phyloP scores from a whole-genome alignment of 1,140 invertebrate genomes.

The Zaprionus ghesquierei region DNA sequence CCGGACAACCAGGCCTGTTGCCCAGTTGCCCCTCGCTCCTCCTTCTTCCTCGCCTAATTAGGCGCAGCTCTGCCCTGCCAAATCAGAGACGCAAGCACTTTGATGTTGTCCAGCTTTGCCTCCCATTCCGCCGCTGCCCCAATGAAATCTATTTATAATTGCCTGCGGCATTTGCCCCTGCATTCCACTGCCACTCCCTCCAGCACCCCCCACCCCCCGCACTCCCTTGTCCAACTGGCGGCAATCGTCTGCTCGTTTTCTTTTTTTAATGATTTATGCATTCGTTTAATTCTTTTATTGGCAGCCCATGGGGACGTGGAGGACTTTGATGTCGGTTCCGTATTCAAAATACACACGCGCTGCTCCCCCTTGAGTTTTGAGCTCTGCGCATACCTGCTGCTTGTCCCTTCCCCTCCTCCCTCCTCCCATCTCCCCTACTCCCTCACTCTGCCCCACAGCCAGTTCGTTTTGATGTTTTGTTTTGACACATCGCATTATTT shows the following conservation, averaged over 20 bases:
- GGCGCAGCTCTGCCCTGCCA: not conserved
- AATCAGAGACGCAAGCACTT: constrained; percentile 4
- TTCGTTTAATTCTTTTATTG: constrained; percentile 75
- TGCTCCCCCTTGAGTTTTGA: constrained; percentile 10
- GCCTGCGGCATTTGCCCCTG: constrained; percentile 50
- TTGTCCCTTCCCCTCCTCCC: constrained; percentile 1
- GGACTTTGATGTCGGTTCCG: constrained; percentile 60
- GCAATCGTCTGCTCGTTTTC: constrained; percentile 53
- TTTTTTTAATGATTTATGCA: constrained; percentile 73
- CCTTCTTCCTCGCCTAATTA: constrained; percentile 1
- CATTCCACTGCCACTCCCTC: not conserved
- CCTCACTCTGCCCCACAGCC: not conserved
- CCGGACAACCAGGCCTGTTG: constrained; percentile 17
- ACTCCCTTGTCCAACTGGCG: not conserved
- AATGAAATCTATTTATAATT: constrained; percentile 63
- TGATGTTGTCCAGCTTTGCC: constrained; percentile 37
- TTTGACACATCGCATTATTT: constrained; percentile 78
- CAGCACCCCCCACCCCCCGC: not conserved
- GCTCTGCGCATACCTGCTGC: constrained; percentile 6
- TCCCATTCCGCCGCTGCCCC: not conserved
- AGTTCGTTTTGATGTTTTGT: constrained; percentile 72
- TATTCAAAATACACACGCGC: constrained; percentile 22
- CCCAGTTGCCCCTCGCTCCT: not conserved
- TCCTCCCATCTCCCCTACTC: not conserved
- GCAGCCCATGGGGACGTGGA: constrained; percentile 47